Evolutionary conservation across 2,113 vertebrate species (phyloP).

Genomic region (Promerops cafer): DNA sequence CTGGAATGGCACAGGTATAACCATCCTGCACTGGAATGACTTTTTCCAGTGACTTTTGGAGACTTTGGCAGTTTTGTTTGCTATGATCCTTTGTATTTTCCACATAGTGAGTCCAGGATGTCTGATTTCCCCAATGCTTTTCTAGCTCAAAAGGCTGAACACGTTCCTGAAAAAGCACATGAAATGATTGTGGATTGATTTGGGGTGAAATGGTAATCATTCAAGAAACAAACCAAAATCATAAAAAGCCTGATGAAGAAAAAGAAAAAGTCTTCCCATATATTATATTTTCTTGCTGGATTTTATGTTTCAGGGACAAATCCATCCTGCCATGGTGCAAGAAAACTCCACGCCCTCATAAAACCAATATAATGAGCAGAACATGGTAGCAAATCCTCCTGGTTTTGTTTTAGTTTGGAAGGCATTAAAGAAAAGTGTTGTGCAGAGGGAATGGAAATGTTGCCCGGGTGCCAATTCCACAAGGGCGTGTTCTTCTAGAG

Average conservation of each 20-base stretch:
- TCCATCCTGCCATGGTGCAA: neutral
- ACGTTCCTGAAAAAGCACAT: neutral
- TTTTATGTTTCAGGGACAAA: slow-evolving; percentile 21
- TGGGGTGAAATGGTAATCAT: neutral
- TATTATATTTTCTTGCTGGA: neutral
- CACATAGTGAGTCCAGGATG: neutral
- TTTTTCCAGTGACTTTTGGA: neutral
- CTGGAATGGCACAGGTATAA: neutral
- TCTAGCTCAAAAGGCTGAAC: neutral
- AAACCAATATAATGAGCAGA: slow-evolving; percentile 28
- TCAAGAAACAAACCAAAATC: neutral
- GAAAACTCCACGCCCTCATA: slow-evolving; percentile 22
- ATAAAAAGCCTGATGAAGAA: neutral
- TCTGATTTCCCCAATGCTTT: neutral
- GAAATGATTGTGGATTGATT: neutral
- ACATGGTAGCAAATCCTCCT: slow-evolving; percentile 11
- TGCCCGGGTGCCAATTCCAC: slow-evolving; percentile 22
- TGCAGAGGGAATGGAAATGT: slow-evolving; percentile 41
- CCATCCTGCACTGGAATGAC: neutral
- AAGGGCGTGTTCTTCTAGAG: slow-evolving; percentile 44
- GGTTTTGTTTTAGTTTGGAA: slow-evolving; percentile 52
- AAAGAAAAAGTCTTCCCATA: neutral
- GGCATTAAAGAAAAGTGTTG: slow-evolving; percentile 18
- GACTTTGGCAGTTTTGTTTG: neutral
- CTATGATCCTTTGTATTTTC: slow-evolving; percentile 1